A percentile compares a stretch with the other conserved stretches of the same genome.
Evolutionary conservation across 2,113 vertebrate genomes (phyloP).

Genomic region (Lota lota): DNA sequence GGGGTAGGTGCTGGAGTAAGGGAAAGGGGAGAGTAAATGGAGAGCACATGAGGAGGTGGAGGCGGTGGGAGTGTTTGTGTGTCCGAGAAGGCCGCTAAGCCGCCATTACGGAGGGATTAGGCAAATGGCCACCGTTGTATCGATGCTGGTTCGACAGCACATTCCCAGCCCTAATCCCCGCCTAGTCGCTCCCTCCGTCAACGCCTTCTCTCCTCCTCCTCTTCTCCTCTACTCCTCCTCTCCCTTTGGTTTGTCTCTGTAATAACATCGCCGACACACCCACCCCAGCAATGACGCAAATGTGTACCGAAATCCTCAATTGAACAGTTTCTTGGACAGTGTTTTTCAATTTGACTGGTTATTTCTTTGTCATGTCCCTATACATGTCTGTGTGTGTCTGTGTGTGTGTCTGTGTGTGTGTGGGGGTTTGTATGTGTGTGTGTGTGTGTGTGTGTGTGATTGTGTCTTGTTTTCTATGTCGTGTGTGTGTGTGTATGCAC

Average conservation of each 20-base stretch:
- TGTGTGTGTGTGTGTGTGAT: too few species aligned
- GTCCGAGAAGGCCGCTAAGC: conserved; percentile 78
- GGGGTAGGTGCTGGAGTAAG: conserved; percentile 48
- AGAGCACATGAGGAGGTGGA: conserved; percentile 63
- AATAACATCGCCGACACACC: not conserved
- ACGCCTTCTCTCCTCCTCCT: conserved; percentile 64
- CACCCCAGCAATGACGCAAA: not conserved
- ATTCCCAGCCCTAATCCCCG: conserved; percentile 72
- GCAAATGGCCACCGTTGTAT: conserved; percentile 78
- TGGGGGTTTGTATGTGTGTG: too few species aligned
- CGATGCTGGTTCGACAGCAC: conserved; percentile 74
- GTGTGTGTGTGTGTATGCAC: not conserved
- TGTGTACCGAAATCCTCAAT: too few species aligned
- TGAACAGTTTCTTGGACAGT: too few species aligned
- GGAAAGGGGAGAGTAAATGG: conserved; percentile 55
- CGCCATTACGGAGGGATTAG: conserved; percentile 81
- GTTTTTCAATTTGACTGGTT: not conserved
- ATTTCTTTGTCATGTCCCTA: not conserved
- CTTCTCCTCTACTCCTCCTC: conserved; percentile 54
- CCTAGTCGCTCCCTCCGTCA: conserved; percentile 67
- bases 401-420: not conserved
- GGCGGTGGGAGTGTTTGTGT: conserved; percentile 73
- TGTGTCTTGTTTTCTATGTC: too few species aligned
- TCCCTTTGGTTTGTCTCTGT: conserved; percentile 19
- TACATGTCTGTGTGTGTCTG: not conserved